Percentiles rank a stretch among this genome's conserved stretches.
Evolutionary conservation across 1,140 invertebrate genomes (phyloP).

Genomic region (Drosophila aff.): DNA sequence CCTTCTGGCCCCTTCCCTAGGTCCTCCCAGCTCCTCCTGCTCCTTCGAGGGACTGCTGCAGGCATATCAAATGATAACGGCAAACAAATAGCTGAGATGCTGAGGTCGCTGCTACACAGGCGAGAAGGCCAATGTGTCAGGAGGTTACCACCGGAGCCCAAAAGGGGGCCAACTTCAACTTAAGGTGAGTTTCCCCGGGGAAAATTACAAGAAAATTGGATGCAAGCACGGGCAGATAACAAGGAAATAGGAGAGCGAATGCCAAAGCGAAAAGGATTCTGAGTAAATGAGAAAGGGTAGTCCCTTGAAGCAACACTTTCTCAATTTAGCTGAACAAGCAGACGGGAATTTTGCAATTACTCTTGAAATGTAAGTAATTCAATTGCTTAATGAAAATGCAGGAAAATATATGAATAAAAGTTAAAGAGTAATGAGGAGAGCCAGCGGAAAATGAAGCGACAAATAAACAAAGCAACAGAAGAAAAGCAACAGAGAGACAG

Average conservation of each 20-base stretch:
- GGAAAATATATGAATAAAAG: not conserved
- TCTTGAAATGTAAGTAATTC: conserved; percentile 13
- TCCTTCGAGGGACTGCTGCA: not conserved
- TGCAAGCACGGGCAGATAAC: conserved; percentile 1
- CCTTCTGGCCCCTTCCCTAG: not conserved
- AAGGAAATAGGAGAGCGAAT: conserved; percentile 5
- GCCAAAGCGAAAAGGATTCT: conserved; percentile 1
- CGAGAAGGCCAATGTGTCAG: conserved; percentile 56
- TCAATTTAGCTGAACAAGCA: conserved; percentile 19
- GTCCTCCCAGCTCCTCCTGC: not conserved
- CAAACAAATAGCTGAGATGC: conserved; percentile 37
- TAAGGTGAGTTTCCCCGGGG: conserved; percentile 3
- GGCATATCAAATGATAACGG: conserved; percentile 48
- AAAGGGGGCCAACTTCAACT: conserved; percentile 13
- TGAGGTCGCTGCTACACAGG: conserved; percentile 4
- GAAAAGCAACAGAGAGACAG: too few relatives aligned
- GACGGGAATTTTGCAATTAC: conserved; percentile 4
- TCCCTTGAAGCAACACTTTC: conserved; percentile 17
- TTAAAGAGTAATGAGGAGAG: conserved; percentile 3
- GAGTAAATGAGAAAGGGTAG: conserved; percentile 9
- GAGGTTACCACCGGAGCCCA: conserved; percentile 34
- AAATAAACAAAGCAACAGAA: conserved; percentile 7
- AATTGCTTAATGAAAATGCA: not conserved
- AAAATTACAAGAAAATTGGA: conserved; percentile 26
- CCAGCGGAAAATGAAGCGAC: not conserved